Conservation (phyloP, 2,113 vertebrate species). For the Pelodiscus sinensis region DNA sequence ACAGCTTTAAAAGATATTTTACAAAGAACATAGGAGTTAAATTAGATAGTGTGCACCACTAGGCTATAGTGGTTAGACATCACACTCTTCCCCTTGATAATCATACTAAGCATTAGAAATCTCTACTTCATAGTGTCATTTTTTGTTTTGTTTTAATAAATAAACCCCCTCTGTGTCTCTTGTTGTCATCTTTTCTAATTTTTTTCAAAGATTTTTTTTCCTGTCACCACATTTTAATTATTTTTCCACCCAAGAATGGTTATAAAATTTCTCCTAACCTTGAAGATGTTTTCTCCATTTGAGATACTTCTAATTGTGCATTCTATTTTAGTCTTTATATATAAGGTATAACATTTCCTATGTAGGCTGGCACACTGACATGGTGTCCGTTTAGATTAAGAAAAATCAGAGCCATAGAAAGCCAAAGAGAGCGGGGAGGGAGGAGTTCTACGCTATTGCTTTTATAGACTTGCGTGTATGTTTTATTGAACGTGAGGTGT, state of each 20-base stretch:
- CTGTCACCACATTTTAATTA: not conserved
- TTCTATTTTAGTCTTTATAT: fast-evolving
- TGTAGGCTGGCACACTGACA: not conserved
- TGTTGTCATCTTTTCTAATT: not conserved
- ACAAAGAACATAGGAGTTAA: not conserved
- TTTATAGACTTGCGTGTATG: not conserved
- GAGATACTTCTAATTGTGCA: not conserved
- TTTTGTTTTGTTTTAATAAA: not conserved
- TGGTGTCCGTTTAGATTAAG: not conserved
- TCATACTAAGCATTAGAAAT: not conserved
- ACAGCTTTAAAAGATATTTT: not conserved
- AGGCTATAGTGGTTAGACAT: not conserved
- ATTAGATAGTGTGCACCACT: not conserved
- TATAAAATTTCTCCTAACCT: not conserved
- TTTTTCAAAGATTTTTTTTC: fast-evolving
- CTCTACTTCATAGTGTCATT: not conserved
- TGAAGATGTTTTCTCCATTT: not conserved
- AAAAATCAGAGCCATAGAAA: not conserved
- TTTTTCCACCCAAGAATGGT: not conserved
- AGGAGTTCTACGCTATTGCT: fast-evolving
- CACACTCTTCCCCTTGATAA: fast-evolving
- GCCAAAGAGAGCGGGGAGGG: not conserved
- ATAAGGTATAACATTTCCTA: not conserved
- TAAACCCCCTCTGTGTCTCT: fast-evolving
- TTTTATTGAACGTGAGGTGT: not conserved